These are phyloP conservation scores for Clostera curtula DNA, from an alignment of 2,888 invertebrate species.

Conservation along the genomic window DNA sequence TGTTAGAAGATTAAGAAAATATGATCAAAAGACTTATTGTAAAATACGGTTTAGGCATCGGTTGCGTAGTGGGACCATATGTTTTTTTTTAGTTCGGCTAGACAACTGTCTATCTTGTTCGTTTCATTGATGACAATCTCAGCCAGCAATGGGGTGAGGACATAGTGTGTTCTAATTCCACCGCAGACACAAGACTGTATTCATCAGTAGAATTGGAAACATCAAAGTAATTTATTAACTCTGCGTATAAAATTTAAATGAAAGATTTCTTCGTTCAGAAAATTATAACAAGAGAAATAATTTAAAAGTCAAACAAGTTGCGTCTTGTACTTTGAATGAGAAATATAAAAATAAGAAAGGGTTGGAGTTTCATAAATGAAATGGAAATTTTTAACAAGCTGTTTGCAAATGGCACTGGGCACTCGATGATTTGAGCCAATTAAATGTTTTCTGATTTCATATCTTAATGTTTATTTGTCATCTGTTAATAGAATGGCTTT, in stretches of 20 bases:
- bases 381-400: conserved; percentile 71
- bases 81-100: too few species aligned
- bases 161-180: too few species aligned
- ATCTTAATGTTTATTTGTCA: conserved; percentile 27
- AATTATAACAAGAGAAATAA: conserved; percentile 54
- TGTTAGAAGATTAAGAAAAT: too few species aligned
- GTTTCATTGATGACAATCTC: too few species aligned
- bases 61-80: too few species aligned
- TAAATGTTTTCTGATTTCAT: conserved; percentile 40
- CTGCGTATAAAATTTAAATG: conserved; percentile 6
- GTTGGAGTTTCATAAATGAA: conserved; percentile 62
- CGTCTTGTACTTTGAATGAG: conserved; percentile 32
- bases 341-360: conserved; percentile 43
- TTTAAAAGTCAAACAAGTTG: conserved; percentile 43
- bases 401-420: conserved; percentile 17
- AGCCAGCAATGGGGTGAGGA: too few species aligned
- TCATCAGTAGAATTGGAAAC: too few species aligned
- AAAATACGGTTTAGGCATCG: too few species aligned
- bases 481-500: conserved; percentile 14
- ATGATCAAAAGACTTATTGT: too few species aligned
- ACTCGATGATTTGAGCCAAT: conserved; percentile 52
- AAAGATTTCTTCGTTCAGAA: conserved; percentile 44
- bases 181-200: too few species aligned
- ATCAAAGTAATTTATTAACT: too few species aligned
- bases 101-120: too few species aligned